Evolutionary conservation across 2,797 vertebrate species (phyloP).

Genomic region (Mus caroli): DNA sequence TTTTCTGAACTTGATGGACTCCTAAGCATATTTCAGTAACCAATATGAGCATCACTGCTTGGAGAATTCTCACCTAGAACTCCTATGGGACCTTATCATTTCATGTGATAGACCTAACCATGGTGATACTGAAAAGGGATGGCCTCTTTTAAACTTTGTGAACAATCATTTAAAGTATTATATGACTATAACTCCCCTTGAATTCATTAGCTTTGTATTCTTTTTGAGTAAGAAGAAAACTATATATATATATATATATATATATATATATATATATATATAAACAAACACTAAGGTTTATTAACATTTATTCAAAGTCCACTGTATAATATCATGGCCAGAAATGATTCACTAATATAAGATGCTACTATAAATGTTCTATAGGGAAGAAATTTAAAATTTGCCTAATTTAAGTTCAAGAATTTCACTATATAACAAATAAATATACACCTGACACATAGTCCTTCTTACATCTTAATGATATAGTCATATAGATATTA

Average conservation of each 20-base stretch:
- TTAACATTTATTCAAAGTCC: slow-evolving; percentile 27
- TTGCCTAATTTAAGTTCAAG: background rate
- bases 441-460: background rate
- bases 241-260: background rate
- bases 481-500: background rate
- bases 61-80: background rate
- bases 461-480: background rate
- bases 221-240: background rate
- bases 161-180: background rate
- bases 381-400: slow-evolving; percentile 15
- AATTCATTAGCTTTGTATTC: slow-evolving; percentile 12
- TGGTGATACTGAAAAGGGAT: background rate
- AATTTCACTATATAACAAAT: background rate
- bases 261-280: background rate
- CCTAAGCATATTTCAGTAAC: background rate
- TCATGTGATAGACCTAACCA: background rate
- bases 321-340: background rate
- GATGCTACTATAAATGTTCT: slow-evolving; percentile 9
- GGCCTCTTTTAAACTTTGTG: background rate
- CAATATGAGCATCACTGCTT: background rate
- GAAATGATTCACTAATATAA: slow-evolving; percentile 3
- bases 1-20: background rate
- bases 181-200: background rate
- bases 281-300: background rate
- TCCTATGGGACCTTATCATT: background rate